Percentiles rank a stretch among this genome's conserved stretches.
Evolutionary conservation across 2,888 invertebrate genomes (phyloP).

Genomic region (Pollenia griseotomentosa): DNA sequence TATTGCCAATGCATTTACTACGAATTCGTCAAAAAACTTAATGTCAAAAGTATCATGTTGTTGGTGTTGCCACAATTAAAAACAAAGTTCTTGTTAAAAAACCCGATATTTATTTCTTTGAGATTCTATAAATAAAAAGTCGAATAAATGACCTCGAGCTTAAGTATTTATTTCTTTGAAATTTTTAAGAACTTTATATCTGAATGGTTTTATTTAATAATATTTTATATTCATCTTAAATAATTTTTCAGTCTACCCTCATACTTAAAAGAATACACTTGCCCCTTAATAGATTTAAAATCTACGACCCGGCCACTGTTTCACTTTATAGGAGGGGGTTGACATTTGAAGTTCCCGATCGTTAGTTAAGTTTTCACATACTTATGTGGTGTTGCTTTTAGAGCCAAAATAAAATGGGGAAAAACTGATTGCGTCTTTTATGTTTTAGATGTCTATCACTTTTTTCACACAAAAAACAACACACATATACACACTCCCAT

Average conservation of each 20-base stretch:
- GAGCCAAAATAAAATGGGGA: slow-evolving; percentile 23
- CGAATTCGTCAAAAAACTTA: too few relatives aligned
- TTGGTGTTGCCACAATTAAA: too few relatives aligned
- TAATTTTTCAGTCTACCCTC: background rate
- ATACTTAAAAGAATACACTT: slow-evolving; percentile 56
- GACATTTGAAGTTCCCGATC: slow-evolving; percentile 54
- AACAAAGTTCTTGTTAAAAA: too few relatives aligned
- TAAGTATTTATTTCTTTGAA: too few relatives aligned
- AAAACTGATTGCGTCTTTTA: slow-evolving; percentile 65
- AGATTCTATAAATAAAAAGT: too few relatives aligned
- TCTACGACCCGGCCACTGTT: slow-evolving; percentile 6
- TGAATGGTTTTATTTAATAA: too few relatives aligned
- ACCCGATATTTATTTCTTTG: too few relatives aligned
- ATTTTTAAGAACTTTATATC: too few relatives aligned
- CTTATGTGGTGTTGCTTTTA: slow-evolving; percentile 35
- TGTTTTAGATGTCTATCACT: slow-evolving; percentile 69
- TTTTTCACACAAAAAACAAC: slow-evolving; percentile 70
- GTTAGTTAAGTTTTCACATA: slow-evolving; percentile 61
- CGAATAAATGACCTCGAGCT: too few relatives aligned
- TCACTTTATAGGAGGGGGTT: slow-evolving; percentile 17
- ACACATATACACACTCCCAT: slow-evolving; percentile 50
- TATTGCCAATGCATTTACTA: too few relatives aligned
- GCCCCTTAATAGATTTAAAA: slow-evolving; percentile 23
- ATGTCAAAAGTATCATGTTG: too few relatives aligned
- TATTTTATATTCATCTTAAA: background rate